Evolutionary conservation across 2,113 vertebrate genomes (phyloP).

Genomic region (Progne subis): DNA sequence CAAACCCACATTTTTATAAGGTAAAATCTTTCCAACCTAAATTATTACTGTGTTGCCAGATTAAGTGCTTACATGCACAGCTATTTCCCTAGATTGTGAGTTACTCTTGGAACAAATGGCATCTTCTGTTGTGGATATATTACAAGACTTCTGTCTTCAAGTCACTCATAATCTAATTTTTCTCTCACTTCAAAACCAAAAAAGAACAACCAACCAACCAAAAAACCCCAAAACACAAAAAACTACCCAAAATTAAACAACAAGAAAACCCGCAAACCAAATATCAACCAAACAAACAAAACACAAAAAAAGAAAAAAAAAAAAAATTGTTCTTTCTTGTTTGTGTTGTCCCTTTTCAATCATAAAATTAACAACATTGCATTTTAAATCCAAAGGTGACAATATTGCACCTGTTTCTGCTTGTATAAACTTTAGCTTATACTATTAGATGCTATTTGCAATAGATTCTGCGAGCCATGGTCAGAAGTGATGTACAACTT

Average conservation of each 20-base stretch:
- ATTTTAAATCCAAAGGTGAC: not conserved
- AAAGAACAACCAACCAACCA: not conserved
- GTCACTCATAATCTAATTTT: not conserved
- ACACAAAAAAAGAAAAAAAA: fast-evolving
- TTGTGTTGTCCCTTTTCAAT: not conserved
- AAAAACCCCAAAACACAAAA: not conserved
- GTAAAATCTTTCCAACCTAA: slow-evolving; percentile 48
- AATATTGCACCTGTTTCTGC: not conserved
- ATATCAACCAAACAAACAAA: not conserved
- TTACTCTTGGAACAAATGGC: not conserved
- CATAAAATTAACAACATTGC: not conserved
- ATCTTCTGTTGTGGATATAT: not conserved
- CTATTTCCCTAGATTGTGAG: not conserved
- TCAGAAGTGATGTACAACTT: not conserved
- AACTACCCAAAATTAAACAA: not conserved
- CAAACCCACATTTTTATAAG: slow-evolving; percentile 38
- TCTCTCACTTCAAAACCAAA: not conserved
- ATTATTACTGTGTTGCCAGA: not conserved
- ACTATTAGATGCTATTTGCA: not conserved
- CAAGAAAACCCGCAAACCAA: not conserved
- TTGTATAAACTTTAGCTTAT: not conserved
- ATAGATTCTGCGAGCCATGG: not conserved
- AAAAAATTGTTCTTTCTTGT: not conserved
- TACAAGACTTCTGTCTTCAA: not conserved
- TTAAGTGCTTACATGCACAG: not conserved